Percentiles rank a stretch among this genome's conserved stretches.
These are phyloP conservation scores for Eulimnadia texana DNA, from an alignment of 1,140 invertebrate genomes.

Conservation along the genomic window DNA sequence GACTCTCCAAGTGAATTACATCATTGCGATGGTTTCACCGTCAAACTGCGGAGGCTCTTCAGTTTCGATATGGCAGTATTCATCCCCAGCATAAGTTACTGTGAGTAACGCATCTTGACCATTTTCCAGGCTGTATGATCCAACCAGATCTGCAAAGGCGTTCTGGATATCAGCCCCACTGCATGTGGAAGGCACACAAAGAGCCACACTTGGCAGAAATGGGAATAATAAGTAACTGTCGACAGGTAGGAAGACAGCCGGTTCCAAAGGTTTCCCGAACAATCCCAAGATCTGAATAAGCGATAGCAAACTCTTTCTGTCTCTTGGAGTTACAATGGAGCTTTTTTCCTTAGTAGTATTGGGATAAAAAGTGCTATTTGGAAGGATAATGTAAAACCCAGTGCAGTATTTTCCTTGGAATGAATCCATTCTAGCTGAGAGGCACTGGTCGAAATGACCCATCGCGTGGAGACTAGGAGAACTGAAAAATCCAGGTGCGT, in stretches of 20 bases:
- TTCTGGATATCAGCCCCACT: constrained; percentile 3
- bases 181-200: constrained; percentile 16
- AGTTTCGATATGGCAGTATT: constrained; percentile 9
- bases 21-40: constrained; percentile 6
- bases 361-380: background rate
- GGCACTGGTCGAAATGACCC: constrained; percentile 14
- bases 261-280: background rate
- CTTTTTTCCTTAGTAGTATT: background rate
- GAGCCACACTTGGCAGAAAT: constrained; percentile 3
- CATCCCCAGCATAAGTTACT: background rate
- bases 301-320: background rate
- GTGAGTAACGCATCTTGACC: background rate
- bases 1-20: background rate
- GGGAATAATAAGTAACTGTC: background rate
- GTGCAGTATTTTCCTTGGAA: constrained; percentile 13
- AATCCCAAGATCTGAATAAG: background rate
- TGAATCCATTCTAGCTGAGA: background rate
- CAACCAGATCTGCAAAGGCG: constrained; percentile 4
- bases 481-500: background rate
- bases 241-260: background rate
- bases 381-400: too few species aligned
- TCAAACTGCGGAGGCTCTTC: background rate
- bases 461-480: constrained; percentile 1
- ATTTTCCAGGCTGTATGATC: background rate
- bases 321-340: background rate